Percentiles rank a stretch among this genome's conserved stretches.
phyloP scores from a whole-genome alignment of 2,888 invertebrate genomes.

The Mythimna vitellina region DNA sequence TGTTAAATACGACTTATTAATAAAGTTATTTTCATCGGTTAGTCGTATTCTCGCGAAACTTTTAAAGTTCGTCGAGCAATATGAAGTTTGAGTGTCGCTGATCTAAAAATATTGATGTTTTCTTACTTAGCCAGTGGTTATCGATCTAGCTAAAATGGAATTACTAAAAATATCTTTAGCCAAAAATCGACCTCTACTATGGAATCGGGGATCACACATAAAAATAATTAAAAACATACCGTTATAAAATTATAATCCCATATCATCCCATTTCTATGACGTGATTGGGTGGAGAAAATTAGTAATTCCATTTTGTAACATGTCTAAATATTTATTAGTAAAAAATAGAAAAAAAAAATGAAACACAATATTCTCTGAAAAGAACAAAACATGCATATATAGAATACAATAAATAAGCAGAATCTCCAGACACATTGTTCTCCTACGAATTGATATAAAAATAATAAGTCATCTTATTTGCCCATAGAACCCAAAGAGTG shows the following conservation, averaged over 20 bases:
- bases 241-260: conserved; percentile 20
- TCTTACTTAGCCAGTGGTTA: neutral
- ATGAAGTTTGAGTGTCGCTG: neutral
- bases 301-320: conserved; percentile 85
- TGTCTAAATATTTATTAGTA: conserved; percentile 41
- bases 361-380: neutral
- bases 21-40: too few species aligned
- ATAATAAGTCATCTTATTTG: too few species aligned
- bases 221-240: conserved; percentile 71
- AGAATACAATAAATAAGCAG: conserved; percentile 20
- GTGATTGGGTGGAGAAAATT: conserved; percentile 65
- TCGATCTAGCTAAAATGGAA: conserved; percentile 78
- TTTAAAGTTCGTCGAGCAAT: too few species aligned
- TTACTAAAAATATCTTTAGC: conserved; percentile 75
- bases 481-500: too few species aligned
- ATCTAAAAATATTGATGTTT: neutral
- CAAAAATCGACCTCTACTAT: conserved; percentile 62
- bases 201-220: conserved; percentile 74
- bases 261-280: conserved; percentile 32
- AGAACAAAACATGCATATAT: conserved; percentile 17
- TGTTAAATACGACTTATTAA: too few species aligned
- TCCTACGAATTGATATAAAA: neutral
- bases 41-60: too few species aligned
- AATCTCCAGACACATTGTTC: conserved; percentile 35
- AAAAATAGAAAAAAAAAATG: conserved; percentile 10